Conservation (phyloP, 2,888 invertebrate species). For the Bombyx huttoni region DNA sequence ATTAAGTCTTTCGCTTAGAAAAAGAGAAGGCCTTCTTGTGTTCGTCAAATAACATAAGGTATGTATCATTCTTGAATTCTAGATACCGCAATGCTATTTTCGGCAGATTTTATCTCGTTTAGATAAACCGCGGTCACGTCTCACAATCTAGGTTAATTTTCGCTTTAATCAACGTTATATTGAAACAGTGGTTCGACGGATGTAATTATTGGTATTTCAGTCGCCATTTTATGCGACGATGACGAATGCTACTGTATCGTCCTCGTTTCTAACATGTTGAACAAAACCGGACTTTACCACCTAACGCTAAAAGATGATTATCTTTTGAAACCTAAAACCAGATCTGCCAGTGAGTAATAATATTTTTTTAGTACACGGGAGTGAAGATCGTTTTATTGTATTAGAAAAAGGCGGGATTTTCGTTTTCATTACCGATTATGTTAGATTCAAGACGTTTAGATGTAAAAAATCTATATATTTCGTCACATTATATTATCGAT, state of each 20-base stretch:
- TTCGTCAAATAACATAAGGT: slow-evolving; percentile 19
- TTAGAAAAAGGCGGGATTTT: neutral
- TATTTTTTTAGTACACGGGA: slow-evolving; percentile 31
- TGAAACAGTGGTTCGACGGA: slow-evolving; percentile 36
- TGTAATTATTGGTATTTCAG: slow-evolving; percentile 69
- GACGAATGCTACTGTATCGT: slow-evolving; percentile 65
- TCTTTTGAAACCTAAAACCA: slow-evolving; percentile 36
- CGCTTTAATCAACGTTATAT: slow-evolving; percentile 29
- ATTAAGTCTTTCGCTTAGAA: slow-evolving; percentile 6
- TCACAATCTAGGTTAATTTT: slow-evolving; percentile 22
- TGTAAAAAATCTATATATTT: neutral
- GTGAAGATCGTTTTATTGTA: neutral
- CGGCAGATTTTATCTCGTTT: slow-evolving; percentile 37
- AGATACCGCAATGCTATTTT: slow-evolving; percentile 13
- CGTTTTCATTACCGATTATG: neutral
- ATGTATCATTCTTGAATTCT: slow-evolving; percentile 30
- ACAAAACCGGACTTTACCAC: slow-evolving; percentile 58
- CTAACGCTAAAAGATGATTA: slow-evolving; percentile 47
- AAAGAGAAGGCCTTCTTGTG: neutral
- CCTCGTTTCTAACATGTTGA: slow-evolving; percentile 47
- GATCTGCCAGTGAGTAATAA: slow-evolving; percentile 59
- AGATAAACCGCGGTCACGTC: slow-evolving; percentile 35
- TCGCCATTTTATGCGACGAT: slow-evolving; percentile 71
- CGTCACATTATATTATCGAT: slow-evolving; percentile 57
- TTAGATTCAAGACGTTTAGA: neutral